Conservation (phyloP, 2,113 vertebrate genomes). For the Mesocricetus auratus region DNA sequence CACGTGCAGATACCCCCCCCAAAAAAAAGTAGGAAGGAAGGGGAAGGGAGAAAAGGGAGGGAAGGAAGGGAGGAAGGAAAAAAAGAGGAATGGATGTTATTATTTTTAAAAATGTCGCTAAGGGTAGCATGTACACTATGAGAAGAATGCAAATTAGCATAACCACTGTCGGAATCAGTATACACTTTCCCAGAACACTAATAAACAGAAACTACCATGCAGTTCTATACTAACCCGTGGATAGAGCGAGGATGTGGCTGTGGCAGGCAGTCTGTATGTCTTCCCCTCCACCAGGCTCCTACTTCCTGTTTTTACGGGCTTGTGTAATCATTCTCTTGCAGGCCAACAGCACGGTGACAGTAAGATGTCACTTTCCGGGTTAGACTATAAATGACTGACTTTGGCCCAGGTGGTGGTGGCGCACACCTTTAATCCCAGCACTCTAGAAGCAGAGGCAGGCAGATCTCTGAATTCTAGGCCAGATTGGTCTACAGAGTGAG, state of each 20-base stretch:
- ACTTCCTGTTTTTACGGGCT: neutral
- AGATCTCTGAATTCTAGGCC: neutral
- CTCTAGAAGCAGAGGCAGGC: neutral
- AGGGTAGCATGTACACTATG: neutral
- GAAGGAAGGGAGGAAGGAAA: neutral
- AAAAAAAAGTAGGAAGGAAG: too few species aligned
- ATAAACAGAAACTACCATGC: neutral
- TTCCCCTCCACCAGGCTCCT: too few species aligned
- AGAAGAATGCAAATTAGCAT: neutral
- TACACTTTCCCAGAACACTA: neutral
- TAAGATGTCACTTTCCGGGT: neutral
- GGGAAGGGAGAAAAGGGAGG: too few species aligned
- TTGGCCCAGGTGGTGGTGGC: neutral
- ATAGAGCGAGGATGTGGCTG: neutral
- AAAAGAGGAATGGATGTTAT: neutral
- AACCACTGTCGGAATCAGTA: neutral
- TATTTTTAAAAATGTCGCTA: neutral
- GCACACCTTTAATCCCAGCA: neutral
- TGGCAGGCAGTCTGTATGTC: neutral
- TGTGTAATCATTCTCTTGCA: neutral
- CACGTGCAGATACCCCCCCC: fast-evolving
- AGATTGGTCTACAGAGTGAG: neutral
- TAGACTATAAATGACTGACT: neutral
- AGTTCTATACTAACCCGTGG: too few species aligned
- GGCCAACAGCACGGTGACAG: neutral